Conservation (phyloP, 2,888 invertebrate genomes). For the Rhagophthalmus giganteus region DNA sequence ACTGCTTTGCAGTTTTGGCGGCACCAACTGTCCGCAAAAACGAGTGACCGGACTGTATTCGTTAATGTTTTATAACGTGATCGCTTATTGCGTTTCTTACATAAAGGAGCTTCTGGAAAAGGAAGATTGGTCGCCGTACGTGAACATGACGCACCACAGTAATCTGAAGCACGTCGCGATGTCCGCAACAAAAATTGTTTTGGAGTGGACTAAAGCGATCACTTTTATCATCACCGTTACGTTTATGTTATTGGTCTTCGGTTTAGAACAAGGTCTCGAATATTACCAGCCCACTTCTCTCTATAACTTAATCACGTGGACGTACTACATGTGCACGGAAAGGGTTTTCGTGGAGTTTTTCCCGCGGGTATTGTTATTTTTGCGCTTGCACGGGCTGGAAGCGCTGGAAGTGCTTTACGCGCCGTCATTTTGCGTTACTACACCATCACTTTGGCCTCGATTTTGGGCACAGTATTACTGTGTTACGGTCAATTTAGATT, state of each 20-base stretch:
- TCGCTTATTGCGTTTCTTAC: conserved; percentile 76
- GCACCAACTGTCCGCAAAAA: conserved; percentile 51
- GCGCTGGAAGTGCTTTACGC: conserved; percentile 73
- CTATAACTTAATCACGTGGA: conserved; percentile 68
- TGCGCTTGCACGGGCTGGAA: conserved; percentile 67
- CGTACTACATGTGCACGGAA: conserved; percentile 73
- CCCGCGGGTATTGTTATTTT: conserved; percentile 60
- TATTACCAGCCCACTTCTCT: conserved; percentile 71
- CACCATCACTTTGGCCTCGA: conserved; percentile 61
- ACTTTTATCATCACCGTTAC: conserved; percentile 78
- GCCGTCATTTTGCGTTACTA: conserved; percentile 66
- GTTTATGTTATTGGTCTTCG: conserved; percentile 74
- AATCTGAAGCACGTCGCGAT: conserved; percentile 77
- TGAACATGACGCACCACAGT: conserved; percentile 71
- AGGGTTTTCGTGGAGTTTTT: conserved; percentile 71
- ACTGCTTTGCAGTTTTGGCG: conserved; percentile 58
- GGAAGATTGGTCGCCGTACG: conserved; percentile 77
- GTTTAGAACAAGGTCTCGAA: conserved; percentile 73
- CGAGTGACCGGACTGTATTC: conserved; percentile 72
- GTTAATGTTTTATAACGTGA: conserved; percentile 80
- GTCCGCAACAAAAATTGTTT: conserved; percentile 78
- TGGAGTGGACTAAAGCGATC: conserved; percentile 81
- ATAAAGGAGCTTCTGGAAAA: conserved; percentile 73
- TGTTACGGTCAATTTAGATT: conserved; percentile 63
- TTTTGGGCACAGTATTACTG: conserved; percentile 61